Evolutionary conservation across 1,140 invertebrate species (phyloP), one percentile per base, ranked within the genome.

Genomic region (Nasonia vitripennis): DNA sequence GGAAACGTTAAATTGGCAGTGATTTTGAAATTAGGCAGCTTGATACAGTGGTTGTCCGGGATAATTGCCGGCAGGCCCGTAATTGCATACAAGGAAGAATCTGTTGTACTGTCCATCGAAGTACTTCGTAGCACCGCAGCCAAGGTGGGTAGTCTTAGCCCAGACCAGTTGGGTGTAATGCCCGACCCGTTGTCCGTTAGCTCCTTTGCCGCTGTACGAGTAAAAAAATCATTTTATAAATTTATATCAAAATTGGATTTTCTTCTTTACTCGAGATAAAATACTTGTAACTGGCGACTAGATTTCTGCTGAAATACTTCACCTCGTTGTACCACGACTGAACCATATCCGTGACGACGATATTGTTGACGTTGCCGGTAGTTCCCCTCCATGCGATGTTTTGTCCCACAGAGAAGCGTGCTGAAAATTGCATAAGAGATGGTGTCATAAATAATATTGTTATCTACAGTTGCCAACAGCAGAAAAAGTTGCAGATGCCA

Each of bases 161-260:
- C 93, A 94, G 23, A 93, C 88, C 27, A 94, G 79, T 87, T 93
- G 92, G 0, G 93, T 91, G 83, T 91, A 94, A 73, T 90, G 89
- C 11, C 88, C 89, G 77, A 88, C 88, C 2, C 83, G 0, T 7
- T 45, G 6, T 45, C 41, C 41, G 10, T 45, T 45, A 10, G 41
- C 41, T 0, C 41, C 41, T 11, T 45, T 7, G 41, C 10, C 10
- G 10, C 41, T 45, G 41, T 45, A 45, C 41, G 9, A 45, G 7
- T 9, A 9, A 7, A 45, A 45, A 45, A 7, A 45, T 45, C 1
- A 45, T 45, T 45, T 45, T 1, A 9, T 10, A 45, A 45, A 9
- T 9, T 9, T 45, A 9, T 45, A 37, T 37, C 5, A 10, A 9
- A 9, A 45, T 7, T 45, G 10, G 9, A 45, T 7, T 45, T 9